Percentiles rank a stretch among this genome's conserved stretches.
Conservation (phyloP, 2,797 vertebrate species). For the Cryptoprocta ferox region DNA sequence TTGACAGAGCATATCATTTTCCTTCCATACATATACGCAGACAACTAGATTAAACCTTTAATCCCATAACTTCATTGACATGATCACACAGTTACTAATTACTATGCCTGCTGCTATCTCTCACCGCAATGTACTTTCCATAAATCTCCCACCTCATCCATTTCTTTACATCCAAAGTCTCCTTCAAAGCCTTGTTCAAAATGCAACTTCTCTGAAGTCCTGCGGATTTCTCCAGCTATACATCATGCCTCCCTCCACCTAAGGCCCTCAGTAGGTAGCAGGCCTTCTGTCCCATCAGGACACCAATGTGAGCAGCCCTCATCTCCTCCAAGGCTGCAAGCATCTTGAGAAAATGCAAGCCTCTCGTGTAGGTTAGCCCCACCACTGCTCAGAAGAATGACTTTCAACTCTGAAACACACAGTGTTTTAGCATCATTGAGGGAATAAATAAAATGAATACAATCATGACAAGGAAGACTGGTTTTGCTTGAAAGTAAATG, state of each 20-base stretch:
- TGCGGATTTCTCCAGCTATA: background rate
- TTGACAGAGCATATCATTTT: conserved; percentile 5
- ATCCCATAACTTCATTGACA: background rate
- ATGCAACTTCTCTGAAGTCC: background rate
- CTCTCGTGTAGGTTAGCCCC: background rate
- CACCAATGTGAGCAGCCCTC: accelerated
- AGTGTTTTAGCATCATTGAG: background rate
- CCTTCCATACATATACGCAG: background rate
- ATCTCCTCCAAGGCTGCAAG: background rate
- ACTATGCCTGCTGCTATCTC: background rate
- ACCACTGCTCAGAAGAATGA: background rate
- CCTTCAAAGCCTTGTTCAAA: background rate
- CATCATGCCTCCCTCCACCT: background rate
- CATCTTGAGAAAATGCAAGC: background rate
- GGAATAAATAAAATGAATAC: background rate
- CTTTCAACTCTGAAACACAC: background rate
- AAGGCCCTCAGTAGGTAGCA: background rate
- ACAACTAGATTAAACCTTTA: background rate
- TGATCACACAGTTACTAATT: background rate
- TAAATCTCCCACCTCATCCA: background rate
- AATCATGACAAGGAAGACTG: background rate
- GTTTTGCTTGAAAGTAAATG: background rate
- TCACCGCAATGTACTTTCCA: background rate
- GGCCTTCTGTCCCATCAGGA: background rate
- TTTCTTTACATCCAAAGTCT: background rate